phyloP scores from a whole-genome alignment of 2,797 vertebrate species.

The Eospalax fontanierii region DNA sequence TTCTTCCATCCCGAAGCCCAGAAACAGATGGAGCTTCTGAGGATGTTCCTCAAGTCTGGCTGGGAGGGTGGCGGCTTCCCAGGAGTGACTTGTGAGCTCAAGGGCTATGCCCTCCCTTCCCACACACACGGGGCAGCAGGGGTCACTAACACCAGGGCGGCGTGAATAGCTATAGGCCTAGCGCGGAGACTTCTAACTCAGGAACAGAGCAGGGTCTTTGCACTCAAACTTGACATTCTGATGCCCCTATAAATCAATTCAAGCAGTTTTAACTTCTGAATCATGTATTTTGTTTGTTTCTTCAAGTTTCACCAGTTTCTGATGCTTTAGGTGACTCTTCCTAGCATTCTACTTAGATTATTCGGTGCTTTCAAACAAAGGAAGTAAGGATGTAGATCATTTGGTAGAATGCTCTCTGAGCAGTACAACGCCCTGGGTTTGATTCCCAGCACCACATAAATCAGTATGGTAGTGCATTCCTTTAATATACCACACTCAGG shows the following conservation, averaged over 20 bases:
- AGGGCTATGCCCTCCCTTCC: fast-evolving
- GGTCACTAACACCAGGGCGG: not conserved
- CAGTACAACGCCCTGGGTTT: not conserved
- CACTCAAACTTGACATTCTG: not conserved
- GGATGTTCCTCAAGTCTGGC: not conserved
- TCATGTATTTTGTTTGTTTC: conserved; percentile 43
- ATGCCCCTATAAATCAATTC: not conserved
- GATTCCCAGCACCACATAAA: not conserved
- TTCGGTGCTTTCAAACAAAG: not conserved
- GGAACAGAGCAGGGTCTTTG: not conserved
- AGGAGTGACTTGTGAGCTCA: not conserved
- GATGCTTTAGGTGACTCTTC: not conserved
- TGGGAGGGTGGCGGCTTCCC: not conserved
- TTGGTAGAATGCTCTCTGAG: not conserved
- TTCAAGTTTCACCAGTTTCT: conserved; percentile 29
- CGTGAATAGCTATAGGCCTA: not conserved
- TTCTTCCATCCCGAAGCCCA: not conserved
- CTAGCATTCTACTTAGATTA: conserved; percentile 26
- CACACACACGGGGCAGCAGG: not conserved
- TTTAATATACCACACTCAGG: no score
- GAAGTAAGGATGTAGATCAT: not conserved
- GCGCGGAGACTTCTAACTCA: not conserved
- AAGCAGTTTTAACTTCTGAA: conserved; percentile 32
- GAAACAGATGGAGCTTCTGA: not conserved
- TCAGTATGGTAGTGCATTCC: no score